Percentiles rank a stretch among this genome's conserved stretches.
These are phyloP conservation scores for Sphaerophoria taeniata DNA, from an alignment of 2,888 invertebrate species.

Conservation along the genomic window DNA sequence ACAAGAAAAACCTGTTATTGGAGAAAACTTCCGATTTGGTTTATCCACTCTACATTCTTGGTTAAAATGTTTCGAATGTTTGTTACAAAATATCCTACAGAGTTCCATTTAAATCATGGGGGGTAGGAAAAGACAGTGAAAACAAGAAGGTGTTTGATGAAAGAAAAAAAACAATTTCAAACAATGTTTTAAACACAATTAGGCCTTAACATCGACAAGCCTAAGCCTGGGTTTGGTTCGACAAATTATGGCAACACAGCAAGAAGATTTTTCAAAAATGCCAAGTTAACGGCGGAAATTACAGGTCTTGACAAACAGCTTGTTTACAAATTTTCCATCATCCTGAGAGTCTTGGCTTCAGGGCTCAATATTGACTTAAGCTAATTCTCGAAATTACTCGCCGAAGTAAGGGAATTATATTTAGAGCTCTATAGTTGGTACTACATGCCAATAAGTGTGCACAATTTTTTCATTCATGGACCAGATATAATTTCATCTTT, in stretches of 20 bases:
- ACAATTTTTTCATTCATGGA: too few relatives aligned
- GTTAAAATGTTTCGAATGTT: not conserved
- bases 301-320: not conserved
- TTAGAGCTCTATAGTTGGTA: not conserved
- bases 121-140: not conserved
- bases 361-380: too few relatives aligned
- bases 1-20: not conserved
- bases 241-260: constrained; percentile 1
- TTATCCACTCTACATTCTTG: not conserved
- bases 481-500: too few relatives aligned
- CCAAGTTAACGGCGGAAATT: too few relatives aligned
- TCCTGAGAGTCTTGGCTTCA: too few relatives aligned
- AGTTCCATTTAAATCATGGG: not conserved
- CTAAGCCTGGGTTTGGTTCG: not conserved
- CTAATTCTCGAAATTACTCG: not conserved
- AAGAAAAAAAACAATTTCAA: not conserved
- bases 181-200: not conserved
- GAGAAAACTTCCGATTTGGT: not conserved
- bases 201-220: not conserved
- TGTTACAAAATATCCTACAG: not conserved
- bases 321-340: too few relatives aligned
- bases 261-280: not conserved
- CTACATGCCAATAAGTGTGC: constrained; percentile 7
- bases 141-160: not conserved
- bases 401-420: not conserved